These are phyloP conservation scores for Spilosoma lubricipeda DNA, from an alignment of 2,888 invertebrate genomes.

Conservation along the genomic window DNA sequence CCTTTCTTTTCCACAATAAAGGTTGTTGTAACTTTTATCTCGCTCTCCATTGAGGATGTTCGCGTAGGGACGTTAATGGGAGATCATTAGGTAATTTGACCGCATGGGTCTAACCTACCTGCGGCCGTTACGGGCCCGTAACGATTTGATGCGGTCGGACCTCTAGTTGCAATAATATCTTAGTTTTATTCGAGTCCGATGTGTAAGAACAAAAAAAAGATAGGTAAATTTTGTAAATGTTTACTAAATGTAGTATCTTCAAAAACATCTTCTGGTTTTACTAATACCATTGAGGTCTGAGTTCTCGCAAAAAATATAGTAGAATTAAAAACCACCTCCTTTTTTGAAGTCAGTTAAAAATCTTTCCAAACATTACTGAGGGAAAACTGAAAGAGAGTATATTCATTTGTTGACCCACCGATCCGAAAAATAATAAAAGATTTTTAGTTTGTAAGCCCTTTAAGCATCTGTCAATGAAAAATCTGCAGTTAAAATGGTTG, in stretches of 20 bases:
- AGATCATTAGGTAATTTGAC: conserved; percentile 65
- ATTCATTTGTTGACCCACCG: too few relatives aligned
- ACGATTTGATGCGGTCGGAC: conserved; percentile 42
- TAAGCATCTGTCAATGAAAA: too few relatives aligned
- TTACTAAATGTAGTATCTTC: not conserved
- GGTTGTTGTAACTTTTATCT: conserved; percentile 26
- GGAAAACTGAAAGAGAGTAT: too few relatives aligned
- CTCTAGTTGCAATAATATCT: conserved; percentile 40
- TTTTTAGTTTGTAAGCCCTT: too few relatives aligned
- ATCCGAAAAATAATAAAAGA: too few relatives aligned
- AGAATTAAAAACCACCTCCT: too few relatives aligned
- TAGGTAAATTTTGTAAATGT: not conserved
- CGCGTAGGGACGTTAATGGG: conserved; percentile 53
- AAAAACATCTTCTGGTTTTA: not conserved
- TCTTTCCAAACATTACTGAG: too few relatives aligned
- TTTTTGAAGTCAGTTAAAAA: too few relatives aligned
- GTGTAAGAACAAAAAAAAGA: not conserved
- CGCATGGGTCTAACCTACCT: conserved; percentile 47
- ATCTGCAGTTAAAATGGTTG: too few relatives aligned
- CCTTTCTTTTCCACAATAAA: conserved; percentile 17
- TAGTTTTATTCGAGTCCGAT: conserved; percentile 25
- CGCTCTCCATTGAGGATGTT: conserved; percentile 49
- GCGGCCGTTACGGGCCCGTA: conserved; percentile 25
- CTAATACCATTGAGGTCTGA: too few relatives aligned
- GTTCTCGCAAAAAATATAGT: too few relatives aligned